These are phyloP conservation scores for Colaptes auratus DNA, from an alignment of 2,113 vertebrate species.

Conservation along the genomic window DNA sequence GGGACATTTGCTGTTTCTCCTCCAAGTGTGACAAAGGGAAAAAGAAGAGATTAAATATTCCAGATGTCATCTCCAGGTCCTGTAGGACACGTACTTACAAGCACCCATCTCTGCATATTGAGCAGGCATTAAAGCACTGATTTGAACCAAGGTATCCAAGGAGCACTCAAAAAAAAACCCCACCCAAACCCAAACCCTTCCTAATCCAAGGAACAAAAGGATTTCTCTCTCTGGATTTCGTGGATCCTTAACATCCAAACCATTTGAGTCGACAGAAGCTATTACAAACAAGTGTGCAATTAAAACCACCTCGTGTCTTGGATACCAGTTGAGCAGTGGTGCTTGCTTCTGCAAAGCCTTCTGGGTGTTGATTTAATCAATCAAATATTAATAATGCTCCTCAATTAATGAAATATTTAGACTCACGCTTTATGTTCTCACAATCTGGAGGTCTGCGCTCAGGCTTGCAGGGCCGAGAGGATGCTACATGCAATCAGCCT, in stretches of 20 bases:
- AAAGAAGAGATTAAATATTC: neutral
- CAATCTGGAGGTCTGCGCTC: neutral
- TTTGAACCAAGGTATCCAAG: neutral
- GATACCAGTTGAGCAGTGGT: neutral
- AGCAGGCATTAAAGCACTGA: neutral
- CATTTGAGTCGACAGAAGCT: neutral
- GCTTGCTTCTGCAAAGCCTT: neutral
- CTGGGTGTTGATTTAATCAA: slow-evolving; percentile 8
- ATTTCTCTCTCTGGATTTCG: neutral
- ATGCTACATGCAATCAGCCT: neutral
- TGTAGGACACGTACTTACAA: neutral
- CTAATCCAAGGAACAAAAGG: neutral
- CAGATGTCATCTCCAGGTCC: neutral
- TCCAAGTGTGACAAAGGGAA: neutral
- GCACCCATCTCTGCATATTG: neutral
- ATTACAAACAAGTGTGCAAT: neutral
- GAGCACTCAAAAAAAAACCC: neutral
- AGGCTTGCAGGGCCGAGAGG: neutral
- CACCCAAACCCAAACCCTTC: neutral
- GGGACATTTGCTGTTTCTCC: neutral
- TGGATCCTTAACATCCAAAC: neutral
- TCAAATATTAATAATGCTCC: slow-evolving; percentile 42
- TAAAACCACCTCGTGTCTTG: neutral
- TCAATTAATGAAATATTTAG: slow-evolving; percentile 42
- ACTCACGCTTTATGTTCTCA: neutral